A percentile compares a stretch with the other conserved stretches of the same genome.
These are phyloP conservation scores for Diplazon laetatorius DNA, from an alignment of 2,888 invertebrate species.

Conservation along the genomic window DNA sequence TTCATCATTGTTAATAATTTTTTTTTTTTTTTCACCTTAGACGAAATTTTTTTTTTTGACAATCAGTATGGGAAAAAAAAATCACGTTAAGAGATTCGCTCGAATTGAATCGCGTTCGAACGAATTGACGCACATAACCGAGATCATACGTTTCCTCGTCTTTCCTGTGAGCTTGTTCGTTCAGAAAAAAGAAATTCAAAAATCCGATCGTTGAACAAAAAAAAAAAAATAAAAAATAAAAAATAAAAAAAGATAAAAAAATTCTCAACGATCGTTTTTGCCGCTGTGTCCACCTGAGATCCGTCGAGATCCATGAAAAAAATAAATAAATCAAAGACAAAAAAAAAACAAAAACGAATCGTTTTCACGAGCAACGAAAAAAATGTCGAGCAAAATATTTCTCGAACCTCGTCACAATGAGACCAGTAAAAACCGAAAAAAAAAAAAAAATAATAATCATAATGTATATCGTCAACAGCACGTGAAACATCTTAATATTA, in stretches of 20 bases:
- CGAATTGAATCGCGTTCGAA: slow-evolving; percentile 6
- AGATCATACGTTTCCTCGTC: slow-evolving; percentile 1
- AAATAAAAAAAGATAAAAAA: too few species aligned
- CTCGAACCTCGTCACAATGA: too few species aligned
- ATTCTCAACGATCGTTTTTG: slow-evolving; percentile 29
- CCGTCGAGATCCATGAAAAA: slow-evolving; percentile 40
- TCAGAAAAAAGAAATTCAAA: slow-evolving; percentile 12
- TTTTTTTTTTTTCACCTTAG: slow-evolving; percentile 18
- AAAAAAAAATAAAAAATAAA: too few species aligned
- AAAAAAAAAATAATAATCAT: slow-evolving; percentile 23
- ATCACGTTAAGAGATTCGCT: slow-evolving; percentile 6
- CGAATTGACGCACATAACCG: slow-evolving; percentile 3
- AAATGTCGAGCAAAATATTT: too few species aligned
- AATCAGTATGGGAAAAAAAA: slow-evolving; percentile 23
- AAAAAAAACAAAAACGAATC: slow-evolving; percentile 5
- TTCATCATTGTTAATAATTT: too few species aligned
- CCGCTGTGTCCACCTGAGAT: slow-evolving; percentile 45
- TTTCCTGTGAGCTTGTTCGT: slow-evolving; percentile 1
- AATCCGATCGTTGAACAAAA: slow-evolving; percentile 10
- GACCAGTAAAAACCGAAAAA: slow-evolving; percentile 23
- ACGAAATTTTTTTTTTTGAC: too few species aligned
- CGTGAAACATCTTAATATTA: slow-evolving; percentile 47
- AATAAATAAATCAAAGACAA: slow-evolving; percentile 56
- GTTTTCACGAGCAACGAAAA: too few species aligned
- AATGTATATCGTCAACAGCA: too few species aligned